Percentiles rank a stretch among this genome's conserved stretches.
Conservation (phyloP, 2,888 invertebrate species). For the Caenorhabditis becei region DNA sequence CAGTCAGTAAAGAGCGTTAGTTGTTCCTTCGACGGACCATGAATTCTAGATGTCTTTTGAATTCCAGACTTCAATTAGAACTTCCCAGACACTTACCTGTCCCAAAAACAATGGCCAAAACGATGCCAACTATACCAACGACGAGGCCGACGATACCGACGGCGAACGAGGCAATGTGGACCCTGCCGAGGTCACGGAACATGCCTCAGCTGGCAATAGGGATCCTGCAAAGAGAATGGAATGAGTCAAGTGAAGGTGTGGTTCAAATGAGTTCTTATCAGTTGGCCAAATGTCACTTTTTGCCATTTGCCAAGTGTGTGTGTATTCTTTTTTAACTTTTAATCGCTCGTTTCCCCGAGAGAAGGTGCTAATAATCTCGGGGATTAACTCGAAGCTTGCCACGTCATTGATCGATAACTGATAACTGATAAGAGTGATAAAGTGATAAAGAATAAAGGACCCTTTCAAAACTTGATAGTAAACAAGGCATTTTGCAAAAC, state of each 20-base stretch:
- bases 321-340: conserved; percentile 57
- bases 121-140: conserved; percentile 55
- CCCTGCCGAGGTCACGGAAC: conserved; percentile 50
- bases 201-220: conserved; percentile 1
- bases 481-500: not conserved
- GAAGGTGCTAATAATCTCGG: conserved; percentile 38
- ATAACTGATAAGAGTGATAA: not conserved
- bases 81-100: conserved; percentile 26
- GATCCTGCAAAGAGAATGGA: not conserved
- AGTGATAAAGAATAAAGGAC: conserved; percentile 4
- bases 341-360: conserved; percentile 17
- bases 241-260: conserved; percentile 24
- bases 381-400: conserved; percentile 30
- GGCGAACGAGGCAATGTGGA: conserved; percentile 61
- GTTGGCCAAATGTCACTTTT: conserved; percentile 32
- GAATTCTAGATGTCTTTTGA: too few relatives aligned
- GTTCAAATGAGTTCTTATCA: conserved; percentile 31
- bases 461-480: not conserved
- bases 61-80: not conserved
- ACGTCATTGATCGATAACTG: conserved; percentile 6
- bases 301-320: conserved; percentile 4
- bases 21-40: too few relatives aligned
- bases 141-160: conserved; percentile 53
- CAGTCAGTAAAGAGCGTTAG: too few relatives aligned
- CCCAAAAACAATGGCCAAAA: conserved; percentile 60